Evolutionary conservation across 2,888 invertebrate genomes (phyloP).

Genomic region (Trachelus tabidus): DNA sequence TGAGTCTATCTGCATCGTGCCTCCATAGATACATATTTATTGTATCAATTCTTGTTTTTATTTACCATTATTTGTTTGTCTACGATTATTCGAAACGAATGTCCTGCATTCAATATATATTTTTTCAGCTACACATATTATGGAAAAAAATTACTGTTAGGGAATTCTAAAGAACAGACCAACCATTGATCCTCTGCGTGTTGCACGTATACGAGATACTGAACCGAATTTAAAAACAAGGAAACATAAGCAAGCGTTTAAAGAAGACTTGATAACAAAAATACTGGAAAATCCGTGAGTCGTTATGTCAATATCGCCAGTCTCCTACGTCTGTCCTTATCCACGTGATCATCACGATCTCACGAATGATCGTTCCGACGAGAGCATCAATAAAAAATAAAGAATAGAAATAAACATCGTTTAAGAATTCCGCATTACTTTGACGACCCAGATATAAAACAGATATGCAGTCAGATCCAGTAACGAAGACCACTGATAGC

Average conservation of each 20-base stretch:
- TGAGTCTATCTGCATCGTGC: slow-evolving; percentile 14
- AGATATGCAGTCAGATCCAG: too few species aligned
- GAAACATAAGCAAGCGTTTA: neutral
- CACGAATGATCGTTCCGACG: neutral
- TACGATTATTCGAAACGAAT: neutral
- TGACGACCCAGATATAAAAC: neutral
- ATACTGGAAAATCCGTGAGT: neutral
- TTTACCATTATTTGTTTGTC: neutral
- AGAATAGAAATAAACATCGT: neutral
- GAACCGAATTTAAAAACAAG: neutral
- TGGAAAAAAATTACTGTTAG: too few species aligned
- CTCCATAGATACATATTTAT: neutral
- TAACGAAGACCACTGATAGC: too few species aligned
- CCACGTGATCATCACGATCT: neutral
- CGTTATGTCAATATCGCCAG: neutral
- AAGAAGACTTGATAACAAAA: neutral
- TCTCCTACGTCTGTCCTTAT: neutral
- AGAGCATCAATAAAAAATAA: neutral
- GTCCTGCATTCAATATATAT: neutral
- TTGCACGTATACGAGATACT: neutral
- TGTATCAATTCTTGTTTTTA: too few species aligned
- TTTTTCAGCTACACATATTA: neutral
- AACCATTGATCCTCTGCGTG: neutral
- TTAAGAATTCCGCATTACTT: neutral
- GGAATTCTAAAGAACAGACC: neutral